Conservation (phyloP, 2,888 invertebrate genomes). For the Stenurella melanura region DNA sequence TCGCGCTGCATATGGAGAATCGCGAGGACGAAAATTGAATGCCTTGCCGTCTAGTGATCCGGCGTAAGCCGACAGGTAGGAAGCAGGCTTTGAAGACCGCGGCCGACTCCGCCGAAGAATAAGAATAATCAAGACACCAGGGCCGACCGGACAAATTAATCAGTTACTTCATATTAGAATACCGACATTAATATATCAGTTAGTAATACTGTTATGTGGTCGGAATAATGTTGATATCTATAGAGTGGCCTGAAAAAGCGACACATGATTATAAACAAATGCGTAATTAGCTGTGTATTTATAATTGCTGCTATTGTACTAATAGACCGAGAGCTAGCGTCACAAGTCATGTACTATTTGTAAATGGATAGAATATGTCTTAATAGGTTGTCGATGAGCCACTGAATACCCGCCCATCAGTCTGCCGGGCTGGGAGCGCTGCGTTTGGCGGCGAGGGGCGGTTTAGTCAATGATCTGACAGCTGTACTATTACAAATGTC, state of each 20-base stretch:
- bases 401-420: too few relatives aligned
- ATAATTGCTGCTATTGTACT: not conserved
- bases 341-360: too few relatives aligned
- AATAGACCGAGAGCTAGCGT: too few relatives aligned
- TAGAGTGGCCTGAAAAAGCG: not conserved
- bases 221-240: constrained; percentile 8
- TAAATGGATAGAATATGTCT: too few relatives aligned
- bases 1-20: constrained; percentile 20
- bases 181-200: constrained; percentile 15
- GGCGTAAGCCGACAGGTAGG: constrained; percentile 19
- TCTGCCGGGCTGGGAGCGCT: too few relatives aligned
- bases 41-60: constrained; percentile 23
- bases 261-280: not conserved
- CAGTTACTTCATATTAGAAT: not conserved
- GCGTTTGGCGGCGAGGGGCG: too few relatives aligned
- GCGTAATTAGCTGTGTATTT: not conserved
- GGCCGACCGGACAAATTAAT: constrained; percentile 19
- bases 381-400: too few relatives aligned
- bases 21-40: constrained; percentile 27
- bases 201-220: constrained; percentile 10
- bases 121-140: constrained; percentile 20
- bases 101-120: constrained; percentile 5
- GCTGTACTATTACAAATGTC: too few relatives aligned
- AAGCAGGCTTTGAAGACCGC: not conserved
- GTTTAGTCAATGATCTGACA: too few relatives aligned